Conservation (phyloP, 2,888 invertebrate genomes). For the Machimus rusticus region DNA sequence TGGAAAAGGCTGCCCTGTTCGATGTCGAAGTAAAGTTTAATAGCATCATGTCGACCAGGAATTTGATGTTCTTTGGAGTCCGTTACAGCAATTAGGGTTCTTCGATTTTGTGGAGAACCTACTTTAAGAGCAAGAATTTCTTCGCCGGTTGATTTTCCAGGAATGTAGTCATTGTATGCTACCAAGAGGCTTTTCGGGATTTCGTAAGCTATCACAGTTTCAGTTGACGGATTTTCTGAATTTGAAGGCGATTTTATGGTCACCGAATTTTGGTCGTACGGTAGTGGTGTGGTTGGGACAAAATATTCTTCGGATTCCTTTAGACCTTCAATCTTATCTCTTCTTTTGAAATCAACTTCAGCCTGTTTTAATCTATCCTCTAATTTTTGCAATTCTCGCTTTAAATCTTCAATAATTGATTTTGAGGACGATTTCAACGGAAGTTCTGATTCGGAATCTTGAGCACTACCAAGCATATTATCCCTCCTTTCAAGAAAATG, state of each 20-base stretch:
- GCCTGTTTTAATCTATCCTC: background rate
- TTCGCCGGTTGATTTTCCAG: constrained; percentile 55
- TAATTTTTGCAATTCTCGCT: background rate
- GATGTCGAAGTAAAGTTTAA: constrained; percentile 64
- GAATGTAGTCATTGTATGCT: constrained; percentile 55
- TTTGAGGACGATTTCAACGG: background rate
- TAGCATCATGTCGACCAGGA: constrained; percentile 54
- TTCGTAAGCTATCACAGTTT: constrained; percentile 48
- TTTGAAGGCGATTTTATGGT: background rate
- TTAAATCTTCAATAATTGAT: background rate
- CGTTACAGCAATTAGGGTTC: constrained; percentile 60
- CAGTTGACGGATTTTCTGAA: background rate
- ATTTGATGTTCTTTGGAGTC: constrained; percentile 42
- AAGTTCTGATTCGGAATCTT: background rate
- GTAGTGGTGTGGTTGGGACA: background rate
- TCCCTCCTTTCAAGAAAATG: background rate
- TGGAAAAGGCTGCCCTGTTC: constrained; percentile 64
- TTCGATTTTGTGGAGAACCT: constrained; percentile 53
- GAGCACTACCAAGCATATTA: background rate
- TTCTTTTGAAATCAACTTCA: background rate
- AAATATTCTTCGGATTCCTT: background rate
- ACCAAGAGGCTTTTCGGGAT: constrained; percentile 49
- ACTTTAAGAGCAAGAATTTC: constrained; percentile 59
- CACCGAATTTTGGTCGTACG: background rate
- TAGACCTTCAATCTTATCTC: background rate